A percentile compares a stretch with the other conserved stretches of the same genome.
These are phyloP conservation scores for Cryptotermes secundus DNA, from an alignment of 1,140 invertebrate species.

Conservation along the genomic window DNA sequence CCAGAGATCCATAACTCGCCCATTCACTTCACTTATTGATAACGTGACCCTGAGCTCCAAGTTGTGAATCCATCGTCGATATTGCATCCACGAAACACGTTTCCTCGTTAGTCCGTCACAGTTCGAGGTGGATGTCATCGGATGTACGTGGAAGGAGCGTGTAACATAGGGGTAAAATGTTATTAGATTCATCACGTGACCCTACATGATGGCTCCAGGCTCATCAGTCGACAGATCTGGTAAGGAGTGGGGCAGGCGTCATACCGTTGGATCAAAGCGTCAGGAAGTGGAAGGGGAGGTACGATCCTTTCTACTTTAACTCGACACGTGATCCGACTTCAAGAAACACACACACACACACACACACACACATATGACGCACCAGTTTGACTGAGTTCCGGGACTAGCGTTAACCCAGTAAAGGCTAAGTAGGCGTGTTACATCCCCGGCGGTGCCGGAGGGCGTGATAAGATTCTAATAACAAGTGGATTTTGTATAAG, in stretches of 20 bases:
- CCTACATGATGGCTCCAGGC: neutral
- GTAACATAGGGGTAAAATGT: constrained; percentile 7
- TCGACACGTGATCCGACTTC: neutral
- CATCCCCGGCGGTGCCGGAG: neutral
- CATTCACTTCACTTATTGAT: too few species aligned
- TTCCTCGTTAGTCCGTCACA: too few species aligned
- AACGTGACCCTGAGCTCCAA: too few species aligned
- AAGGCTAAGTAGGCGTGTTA: neutral
- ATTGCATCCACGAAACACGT: too few species aligned
- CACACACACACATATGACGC: neutral
- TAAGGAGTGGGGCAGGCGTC: neutral
- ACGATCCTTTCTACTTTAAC: neutral
- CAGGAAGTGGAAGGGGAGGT: neutral
- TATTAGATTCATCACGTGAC: constrained; percentile 19
- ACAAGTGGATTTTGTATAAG: neutral
- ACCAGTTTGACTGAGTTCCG: neutral
- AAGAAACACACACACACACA: too few species aligned
- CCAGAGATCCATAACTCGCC: too few species aligned
- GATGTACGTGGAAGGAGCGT: too few species aligned
- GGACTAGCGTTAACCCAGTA: neutral
- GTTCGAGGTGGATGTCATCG: neutral
- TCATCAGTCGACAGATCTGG: neutral
- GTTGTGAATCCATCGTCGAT: too few species aligned
- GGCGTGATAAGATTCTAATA: neutral
- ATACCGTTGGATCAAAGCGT: neutral